Conservation (phyloP, 2,113 vertebrate species). For the Natator depressus region DNA sequence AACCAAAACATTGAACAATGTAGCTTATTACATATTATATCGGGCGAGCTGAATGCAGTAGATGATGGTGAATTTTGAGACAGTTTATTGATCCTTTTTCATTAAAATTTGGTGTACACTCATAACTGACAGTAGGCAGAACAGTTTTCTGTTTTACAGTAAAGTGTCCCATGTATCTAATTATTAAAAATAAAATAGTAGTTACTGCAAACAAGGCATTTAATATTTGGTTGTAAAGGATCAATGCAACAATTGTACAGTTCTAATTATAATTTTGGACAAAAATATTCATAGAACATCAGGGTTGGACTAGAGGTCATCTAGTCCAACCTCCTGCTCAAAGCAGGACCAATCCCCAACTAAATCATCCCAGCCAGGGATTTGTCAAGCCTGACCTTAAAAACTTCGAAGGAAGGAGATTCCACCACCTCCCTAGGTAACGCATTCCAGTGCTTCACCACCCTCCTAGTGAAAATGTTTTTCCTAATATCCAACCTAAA, state of each 20-base stretch:
- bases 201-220: slow-evolving; percentile 51
- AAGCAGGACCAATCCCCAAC: no score
- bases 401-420: no score
- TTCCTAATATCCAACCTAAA: no score
- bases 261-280: slow-evolving; percentile 35
- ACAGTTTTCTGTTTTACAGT: slow-evolving; percentile 53
- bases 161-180: slow-evolving; percentile 23
- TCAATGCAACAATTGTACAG: slow-evolving; percentile 16
- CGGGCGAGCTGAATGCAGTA: slow-evolving; percentile 56
- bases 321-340: no score
- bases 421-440: no score
- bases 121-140: slow-evolving; percentile 54
- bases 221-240: slow-evolving; percentile 27
- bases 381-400: no score
- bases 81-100: slow-evolving; percentile 73
- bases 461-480: no score
- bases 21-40: slow-evolving; percentile 69
- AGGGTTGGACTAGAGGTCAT: no score
- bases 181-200: slow-evolving; percentile 42
- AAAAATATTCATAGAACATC: not conserved
- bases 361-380: no score
- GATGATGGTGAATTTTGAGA: slow-evolving; percentile 62
- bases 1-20: slow-evolving; percentile 69
- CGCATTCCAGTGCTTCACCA: no score
- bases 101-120: slow-evolving; percentile 68